phyloP scores from a whole-genome alignment of 2,113 vertebrate species.

The Erythrocercus mccallii region DNA sequence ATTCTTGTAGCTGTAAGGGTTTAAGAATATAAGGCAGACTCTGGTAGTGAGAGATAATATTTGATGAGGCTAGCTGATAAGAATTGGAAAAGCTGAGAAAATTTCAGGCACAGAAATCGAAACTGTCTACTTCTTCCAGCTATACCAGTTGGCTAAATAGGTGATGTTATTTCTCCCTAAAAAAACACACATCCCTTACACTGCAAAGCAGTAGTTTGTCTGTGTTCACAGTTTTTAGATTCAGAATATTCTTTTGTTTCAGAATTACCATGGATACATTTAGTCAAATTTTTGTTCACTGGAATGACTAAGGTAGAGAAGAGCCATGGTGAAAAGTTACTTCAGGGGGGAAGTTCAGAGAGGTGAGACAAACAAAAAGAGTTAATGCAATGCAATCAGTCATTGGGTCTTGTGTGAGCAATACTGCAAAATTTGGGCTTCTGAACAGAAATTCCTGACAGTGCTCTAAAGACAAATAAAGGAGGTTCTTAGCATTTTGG shows the following conservation, averaged over 20 bases:
- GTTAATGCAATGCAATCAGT: not conserved
- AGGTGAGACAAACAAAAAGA: not conserved
- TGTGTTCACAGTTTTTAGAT: not conserved
- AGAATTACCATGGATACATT: not conserved
- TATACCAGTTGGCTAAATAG: not conserved
- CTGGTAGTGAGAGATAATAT: not conserved
- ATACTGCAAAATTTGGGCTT: not conserved
- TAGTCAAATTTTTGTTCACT: not conserved
- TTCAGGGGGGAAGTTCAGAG: not conserved
- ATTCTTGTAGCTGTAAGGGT: not conserved
- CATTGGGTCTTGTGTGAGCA: not conserved
- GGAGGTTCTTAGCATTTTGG: not conserved
- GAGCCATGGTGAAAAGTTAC: not conserved
- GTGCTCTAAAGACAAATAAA: not conserved
- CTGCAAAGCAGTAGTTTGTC: not conserved
- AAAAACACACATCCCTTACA: not conserved
- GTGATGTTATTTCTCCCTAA: not conserved
- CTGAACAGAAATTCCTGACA: not conserved
- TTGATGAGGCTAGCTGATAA: not conserved
- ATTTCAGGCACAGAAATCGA: not conserved
- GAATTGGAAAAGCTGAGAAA: not conserved
- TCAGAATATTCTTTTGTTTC: not conserved
- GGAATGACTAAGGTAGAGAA: not conserved
- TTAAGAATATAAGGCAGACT: not conserved
- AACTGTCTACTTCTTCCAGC: not conserved